Evolutionary conservation across 2,113 vertebrate genomes (phyloP), one percentile per base, ranked within the genome.

Genomic region (Pao palembangensis): DNA sequence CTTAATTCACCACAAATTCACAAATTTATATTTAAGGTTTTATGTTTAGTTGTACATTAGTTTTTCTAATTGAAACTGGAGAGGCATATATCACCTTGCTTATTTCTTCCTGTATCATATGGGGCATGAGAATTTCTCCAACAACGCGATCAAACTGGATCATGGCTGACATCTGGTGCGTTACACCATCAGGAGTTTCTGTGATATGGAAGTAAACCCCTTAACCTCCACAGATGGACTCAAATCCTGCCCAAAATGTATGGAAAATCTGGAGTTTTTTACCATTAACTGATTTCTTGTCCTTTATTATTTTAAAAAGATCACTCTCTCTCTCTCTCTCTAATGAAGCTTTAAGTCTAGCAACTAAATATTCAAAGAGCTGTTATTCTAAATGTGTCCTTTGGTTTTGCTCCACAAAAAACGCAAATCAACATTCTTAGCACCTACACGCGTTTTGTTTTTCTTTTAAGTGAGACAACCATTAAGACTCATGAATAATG

Each of bases 401-500:
- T 2, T 59, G 46, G n/a, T 60, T 61, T 47, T 44, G 46, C 47
- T 69, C 21, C 53, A 28, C 31, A 60, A 47, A 62, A 28, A 41
- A 55, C 20, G 23, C n/a, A 53, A 58, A 48, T 49, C 54, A 58
- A 53, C 23, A 58, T 68, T 47, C 28, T 13, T 41, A 57, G 52
- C 62, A 70, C 48, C 48, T 43, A 44, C 51, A 44, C 61, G 43
- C 6, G 20, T 49, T 51, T 62, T 71, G 55, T 57, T 81, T 58
- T 65, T 38, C 49, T 58, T 75, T 55, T 43, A 54, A 73, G 51
- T 41, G 53, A 76, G 61, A 58, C 41, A 65, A 34, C 64, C 42
- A 76, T 80, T 77, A 79, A 42, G 42, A 47, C 34, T 79, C 64
- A 80, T 76, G 57, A 76, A 84, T 85, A 84, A 78, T 79, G 48